Conservation (phyloP, 2,888 invertebrate species). For the Ashinkailepas kermadecensis region DNA sequence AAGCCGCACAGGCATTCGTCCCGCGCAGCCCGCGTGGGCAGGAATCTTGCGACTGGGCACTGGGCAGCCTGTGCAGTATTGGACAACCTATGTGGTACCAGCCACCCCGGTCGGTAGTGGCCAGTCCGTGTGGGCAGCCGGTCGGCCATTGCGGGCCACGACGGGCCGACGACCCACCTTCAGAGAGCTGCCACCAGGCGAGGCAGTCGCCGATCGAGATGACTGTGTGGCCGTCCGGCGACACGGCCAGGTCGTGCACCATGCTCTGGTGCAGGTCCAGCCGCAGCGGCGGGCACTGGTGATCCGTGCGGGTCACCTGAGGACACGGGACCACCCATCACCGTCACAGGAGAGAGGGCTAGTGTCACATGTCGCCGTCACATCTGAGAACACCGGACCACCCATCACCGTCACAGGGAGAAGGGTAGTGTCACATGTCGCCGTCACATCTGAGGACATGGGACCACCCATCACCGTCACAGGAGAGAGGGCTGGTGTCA, state of each 20-base stretch:
- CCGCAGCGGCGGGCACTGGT: neutral
- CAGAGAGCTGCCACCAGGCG: conserved; percentile 14
- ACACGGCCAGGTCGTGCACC: conserved; percentile 10
- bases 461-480: too few species aligned
- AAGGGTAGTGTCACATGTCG: too few species aligned
- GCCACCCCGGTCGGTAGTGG: neutral
- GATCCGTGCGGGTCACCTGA: conserved; percentile 10
- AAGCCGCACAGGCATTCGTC: neutral
- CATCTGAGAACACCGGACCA: too few species aligned
- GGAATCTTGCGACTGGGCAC: too few species aligned
- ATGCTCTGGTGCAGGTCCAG: neutral
- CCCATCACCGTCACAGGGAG: too few species aligned
- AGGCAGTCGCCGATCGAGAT: neutral
- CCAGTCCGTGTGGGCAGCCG: too few species aligned
- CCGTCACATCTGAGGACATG: too few species aligned
- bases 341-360: too few species aligned
- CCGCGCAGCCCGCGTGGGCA: neutral
- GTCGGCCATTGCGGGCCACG: neutral
- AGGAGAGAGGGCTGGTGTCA: too few species aligned
- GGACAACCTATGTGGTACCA: neutral
- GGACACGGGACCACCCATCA: too few species aligned
- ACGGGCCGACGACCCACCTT: neutral
- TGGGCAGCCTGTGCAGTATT: neutral
- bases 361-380: too few species aligned
- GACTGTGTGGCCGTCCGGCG: neutral